Base-by-base conservation (phyloP, 1,140 invertebrate species). In the Leptonema lineaticorne region DNA sequence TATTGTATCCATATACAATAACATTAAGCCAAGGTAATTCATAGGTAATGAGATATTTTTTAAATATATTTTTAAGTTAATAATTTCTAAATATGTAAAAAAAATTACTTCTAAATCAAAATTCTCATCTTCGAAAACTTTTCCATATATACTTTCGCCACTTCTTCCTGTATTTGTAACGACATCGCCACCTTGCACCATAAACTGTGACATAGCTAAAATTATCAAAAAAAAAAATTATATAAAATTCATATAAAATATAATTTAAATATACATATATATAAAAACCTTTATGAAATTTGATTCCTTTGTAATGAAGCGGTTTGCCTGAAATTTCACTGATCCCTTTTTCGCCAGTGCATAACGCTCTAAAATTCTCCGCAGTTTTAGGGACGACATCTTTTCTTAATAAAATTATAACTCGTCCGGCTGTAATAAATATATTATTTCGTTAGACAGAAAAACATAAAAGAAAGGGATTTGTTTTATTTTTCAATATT, bases 141-240 rank as follows among this genome's bases (percentile, higher is more conserved):
- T 78, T 9, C 95, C 96, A 80, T 97, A 98, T 75, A 98, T 98
- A 76, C 93, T 96, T 75, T 97, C 94, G 6, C 95, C 94, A 53
- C 92, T 88, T 27, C 89, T 89, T 0, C 95, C 95, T 85, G 96
- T 86, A 60, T 86, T 86, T 74, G 90, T 89, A 0, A 90, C 84
- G 62, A 93, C 89, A 76, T 96, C 93, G 18, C 94, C 93, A 18
- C 92, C 89, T 83, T 94, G 92, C 14, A 92, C 85, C 86, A 93
- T 92, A 77, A 91, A 94, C 71, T 90, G 85, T 1, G 86, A 81
- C 48, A 91, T 81, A 33, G 89, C 88, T 90, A 75, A 59, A 85
- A 86, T 59, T 3, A 33, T 18, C n/a, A 62, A 9, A 18, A 62
- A 20, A 27, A 60, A 20, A 67, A 64, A 37, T 69, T 45, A 48